Percentiles rank a stretch among this genome's conserved stretches.
Conservation (phyloP, 2,888 invertebrate genomes). For the Pediacus dermestoides region DNA sequence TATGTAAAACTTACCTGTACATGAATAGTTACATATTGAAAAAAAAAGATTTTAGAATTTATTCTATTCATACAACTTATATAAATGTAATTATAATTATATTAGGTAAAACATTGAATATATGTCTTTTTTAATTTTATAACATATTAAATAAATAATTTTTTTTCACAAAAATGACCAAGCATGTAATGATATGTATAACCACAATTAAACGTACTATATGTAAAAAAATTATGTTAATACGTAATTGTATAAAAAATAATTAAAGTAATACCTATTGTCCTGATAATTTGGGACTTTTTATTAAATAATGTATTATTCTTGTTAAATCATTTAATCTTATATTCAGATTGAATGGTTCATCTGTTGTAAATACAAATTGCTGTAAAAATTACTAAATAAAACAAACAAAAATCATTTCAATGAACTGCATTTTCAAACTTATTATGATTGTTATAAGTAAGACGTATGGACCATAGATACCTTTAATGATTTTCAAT, state of each 20-base stretch:
- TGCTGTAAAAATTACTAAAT: conserved; percentile 18
- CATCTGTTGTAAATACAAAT: conserved; percentile 17
- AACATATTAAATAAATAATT: conserved; percentile 8
- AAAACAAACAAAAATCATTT: conserved; percentile 11
- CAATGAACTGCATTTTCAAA: conserved; percentile 17
- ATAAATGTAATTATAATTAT: conserved; percentile 7
- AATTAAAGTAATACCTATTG: conserved; percentile 12
- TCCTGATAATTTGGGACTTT: conserved; percentile 18
- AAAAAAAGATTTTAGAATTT: conserved; percentile 11
- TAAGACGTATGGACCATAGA: conserved; percentile 22
- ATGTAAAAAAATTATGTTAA: conserved; percentile 20
- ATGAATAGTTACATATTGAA: conserved; percentile 13
- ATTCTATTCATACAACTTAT: conserved; percentile 6
- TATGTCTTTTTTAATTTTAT: conserved; percentile 18
- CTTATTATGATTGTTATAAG: conserved; percentile 15
- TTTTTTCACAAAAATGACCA: conserved; percentile 21
- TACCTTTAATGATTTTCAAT: conserved; percentile 15
- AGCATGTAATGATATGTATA: conserved; percentile 19
- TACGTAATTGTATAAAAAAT: conserved; percentile 19
- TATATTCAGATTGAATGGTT: conserved; percentile 16
- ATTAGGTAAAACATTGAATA: conserved; percentile 10
- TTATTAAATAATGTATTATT: no score
- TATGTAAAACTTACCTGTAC: conserved; percentile 11
- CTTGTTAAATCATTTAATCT: conserved; percentile 17
- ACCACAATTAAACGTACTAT: conserved; percentile 18